phyloP scores from a whole-genome alignment of 2,888 invertebrate genomes.

The Thereva unica region DNA sequence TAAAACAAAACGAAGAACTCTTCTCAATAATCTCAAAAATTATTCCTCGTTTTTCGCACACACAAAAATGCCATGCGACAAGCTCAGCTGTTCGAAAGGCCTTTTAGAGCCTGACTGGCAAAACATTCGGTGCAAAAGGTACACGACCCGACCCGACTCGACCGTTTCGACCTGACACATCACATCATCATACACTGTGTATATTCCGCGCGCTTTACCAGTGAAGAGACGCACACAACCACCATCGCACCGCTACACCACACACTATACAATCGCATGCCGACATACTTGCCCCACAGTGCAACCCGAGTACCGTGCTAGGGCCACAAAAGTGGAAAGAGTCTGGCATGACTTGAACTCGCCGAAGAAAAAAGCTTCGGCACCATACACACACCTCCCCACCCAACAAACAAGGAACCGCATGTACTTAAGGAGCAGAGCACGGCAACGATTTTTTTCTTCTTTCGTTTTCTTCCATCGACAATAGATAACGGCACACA shows the following conservation, averaged over 20 bases:
- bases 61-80: conserved; percentile 27
- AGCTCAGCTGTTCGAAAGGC: conserved; percentile 59
- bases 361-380: too few relatives aligned
- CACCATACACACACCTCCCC: conserved; percentile 16
- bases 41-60: not conserved
- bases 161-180: conserved; percentile 60
- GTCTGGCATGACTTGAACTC: not conserved
- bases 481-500: conserved; percentile 24
- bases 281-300: not conserved
- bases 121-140: conserved; percentile 61
- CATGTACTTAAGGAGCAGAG: not conserved
- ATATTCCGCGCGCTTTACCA: conserved; percentile 7
- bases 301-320: not conserved
- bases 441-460: not conserved
- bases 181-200: conserved; percentile 40
- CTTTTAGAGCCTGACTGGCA: conserved; percentile 61
- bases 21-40: too few relatives aligned
- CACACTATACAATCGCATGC: not conserved
- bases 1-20: too few relatives aligned
- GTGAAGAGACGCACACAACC: not conserved
- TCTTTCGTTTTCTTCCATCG: conserved; percentile 17
- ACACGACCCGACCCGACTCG: conserved; percentile 61
- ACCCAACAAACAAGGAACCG: not conserved
- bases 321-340: conserved; percentile 9
- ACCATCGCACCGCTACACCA: not conserved